phyloP scores from a whole-genome alignment of 2,888 invertebrate genomes.

The Cosmorhoe ocellata region DNA sequence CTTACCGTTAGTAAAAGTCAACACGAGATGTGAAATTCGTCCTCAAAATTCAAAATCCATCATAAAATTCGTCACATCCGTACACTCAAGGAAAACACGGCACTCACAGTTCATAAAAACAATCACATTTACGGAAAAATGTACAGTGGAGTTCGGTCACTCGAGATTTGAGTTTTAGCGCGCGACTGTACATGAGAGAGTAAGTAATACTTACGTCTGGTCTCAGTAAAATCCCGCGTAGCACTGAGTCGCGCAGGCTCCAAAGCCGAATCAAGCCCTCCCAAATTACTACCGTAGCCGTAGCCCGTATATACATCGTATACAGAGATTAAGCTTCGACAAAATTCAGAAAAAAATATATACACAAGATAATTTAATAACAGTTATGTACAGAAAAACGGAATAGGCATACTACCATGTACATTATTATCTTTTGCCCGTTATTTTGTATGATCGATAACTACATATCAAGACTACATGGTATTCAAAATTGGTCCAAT shows the following conservation, averaged over 20 bases:
- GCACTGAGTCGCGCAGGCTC: conserved; percentile 77
- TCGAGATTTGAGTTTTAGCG: conserved; percentile 12
- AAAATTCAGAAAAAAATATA: not conserved
- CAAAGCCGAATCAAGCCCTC: conserved; percentile 57
- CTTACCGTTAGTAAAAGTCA: conserved; percentile 5
- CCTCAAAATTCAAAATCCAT: conserved; percentile 18
- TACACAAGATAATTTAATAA: too few species aligned
- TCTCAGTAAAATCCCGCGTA: conserved; percentile 48
- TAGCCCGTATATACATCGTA: not conserved
- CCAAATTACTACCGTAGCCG: conserved; percentile 47
- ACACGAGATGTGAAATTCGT: conserved; percentile 10
- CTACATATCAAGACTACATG: too few species aligned
- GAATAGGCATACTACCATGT: too few species aligned
- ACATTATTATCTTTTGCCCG: too few species aligned
- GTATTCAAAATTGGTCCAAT: too few species aligned
- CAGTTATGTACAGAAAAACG: too few species aligned
- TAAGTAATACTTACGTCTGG: conserved; percentile 34
- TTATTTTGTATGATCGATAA: too few species aligned
- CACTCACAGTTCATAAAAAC: conserved; percentile 42
- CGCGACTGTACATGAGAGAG: conserved; percentile 17
- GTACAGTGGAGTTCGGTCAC: conserved; percentile 10
- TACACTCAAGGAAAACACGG: conserved; percentile 39
- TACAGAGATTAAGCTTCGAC: not conserved
- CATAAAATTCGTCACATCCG: conserved; percentile 25
- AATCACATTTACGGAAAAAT: conserved; percentile 51